Evolutionary conservation across 2,888 invertebrate genomes (phyloP).

Genomic region (Dichetophora obliterata): DNA sequence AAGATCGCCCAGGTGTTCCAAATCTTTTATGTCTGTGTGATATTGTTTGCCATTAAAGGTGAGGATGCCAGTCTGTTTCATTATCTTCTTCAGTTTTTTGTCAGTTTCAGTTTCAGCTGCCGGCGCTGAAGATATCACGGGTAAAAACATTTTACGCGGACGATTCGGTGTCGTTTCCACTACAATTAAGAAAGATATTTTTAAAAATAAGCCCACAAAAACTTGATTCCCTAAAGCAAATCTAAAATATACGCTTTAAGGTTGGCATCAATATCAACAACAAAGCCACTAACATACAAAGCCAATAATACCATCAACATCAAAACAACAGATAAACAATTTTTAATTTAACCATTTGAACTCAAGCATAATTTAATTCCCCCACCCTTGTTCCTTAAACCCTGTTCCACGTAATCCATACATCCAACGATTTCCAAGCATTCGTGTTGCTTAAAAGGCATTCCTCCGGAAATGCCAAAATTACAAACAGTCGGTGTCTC

Average conservation of each 20-base stretch:
- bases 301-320: neutral
- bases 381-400: neutral
- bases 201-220: neutral
- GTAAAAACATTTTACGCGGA: slow-evolving; percentile 73
- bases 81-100: slow-evolving; percentile 89
- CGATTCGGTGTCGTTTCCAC: slow-evolving; percentile 72
- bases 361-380: neutral
- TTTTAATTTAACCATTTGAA: neutral
- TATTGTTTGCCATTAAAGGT: slow-evolving; percentile 85
- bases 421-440: neutral
- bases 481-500: slow-evolving; percentile 40
- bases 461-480: slow-evolving; percentile 65
- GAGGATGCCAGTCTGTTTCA: slow-evolving; percentile 91
- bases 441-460: slow-evolving; percentile 38
- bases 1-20: slow-evolving; percentile 88
- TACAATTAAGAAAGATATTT: slow-evolving; percentile 44
- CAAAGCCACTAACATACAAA: neutral
- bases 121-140: slow-evolving; percentile 71
- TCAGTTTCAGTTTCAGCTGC: slow-evolving; percentile 80
- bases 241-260: neutral
- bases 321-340: neutral
- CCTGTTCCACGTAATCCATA: neutral
- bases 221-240: too few species aligned
- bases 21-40: slow-evolving; percentile 84
- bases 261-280: neutral